These are phyloP conservation scores for Grantiella picta DNA, from an alignment of 2,113 vertebrate species.

Conservation along the genomic window DNA sequence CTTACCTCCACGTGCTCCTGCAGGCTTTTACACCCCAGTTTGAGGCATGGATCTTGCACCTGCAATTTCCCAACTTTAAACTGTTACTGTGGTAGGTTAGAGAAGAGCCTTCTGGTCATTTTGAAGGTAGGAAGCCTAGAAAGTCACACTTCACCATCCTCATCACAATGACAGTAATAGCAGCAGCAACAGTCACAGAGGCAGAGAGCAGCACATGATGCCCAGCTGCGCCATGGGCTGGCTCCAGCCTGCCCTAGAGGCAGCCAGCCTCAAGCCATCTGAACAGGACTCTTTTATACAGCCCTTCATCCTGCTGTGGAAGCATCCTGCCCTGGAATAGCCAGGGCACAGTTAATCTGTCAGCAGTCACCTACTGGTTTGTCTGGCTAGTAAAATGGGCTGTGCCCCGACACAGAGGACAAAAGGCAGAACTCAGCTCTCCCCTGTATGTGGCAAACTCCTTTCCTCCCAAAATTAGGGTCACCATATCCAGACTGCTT, in stretches of 20 bases:
- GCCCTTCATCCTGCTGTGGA: not conserved
- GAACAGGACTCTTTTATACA: not conserved
- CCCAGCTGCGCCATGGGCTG: not conserved
- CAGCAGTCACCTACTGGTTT: not conserved
- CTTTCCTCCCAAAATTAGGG: not conserved
- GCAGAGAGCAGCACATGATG: not conserved
- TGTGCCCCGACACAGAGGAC: not conserved
- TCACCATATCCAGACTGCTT: rapidly evolving
- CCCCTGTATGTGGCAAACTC: not conserved
- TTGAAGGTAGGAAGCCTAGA: not conserved
- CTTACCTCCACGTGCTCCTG: not conserved
- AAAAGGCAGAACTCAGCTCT: not conserved
- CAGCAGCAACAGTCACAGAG: not conserved
- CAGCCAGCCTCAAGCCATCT: not conserved
- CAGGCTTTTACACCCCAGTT: not conserved
- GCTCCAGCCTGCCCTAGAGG: not conserved
- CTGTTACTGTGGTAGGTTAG: not conserved
- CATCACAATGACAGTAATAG: not conserved
- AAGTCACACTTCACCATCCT: not conserved
- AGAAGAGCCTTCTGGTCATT: not conserved
- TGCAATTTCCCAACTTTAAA: not conserved
- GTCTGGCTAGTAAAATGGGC: not conserved
- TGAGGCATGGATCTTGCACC: not conserved
- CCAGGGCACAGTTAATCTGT: not conserved
- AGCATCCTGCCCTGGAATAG: not conserved